Base-by-base conservation (phyloP, 2,888 invertebrate species). In the Meiosimyza decipiens region DNA sequence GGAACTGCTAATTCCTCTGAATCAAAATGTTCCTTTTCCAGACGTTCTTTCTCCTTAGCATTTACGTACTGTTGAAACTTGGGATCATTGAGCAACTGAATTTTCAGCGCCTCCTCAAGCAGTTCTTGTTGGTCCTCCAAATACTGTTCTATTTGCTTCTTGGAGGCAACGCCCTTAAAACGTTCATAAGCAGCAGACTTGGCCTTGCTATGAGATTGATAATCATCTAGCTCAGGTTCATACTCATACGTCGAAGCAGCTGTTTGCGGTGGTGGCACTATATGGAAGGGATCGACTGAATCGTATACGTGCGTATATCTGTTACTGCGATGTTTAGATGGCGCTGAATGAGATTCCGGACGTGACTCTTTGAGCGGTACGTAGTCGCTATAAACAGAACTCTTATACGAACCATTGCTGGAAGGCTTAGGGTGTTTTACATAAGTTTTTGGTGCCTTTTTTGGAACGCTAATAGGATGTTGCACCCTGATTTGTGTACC, bases 401-500 rank as follows among this genome's bases (percentile, higher is more conserved):
- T 71, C 68, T 80, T 81, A 55, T 78, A 80, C 0, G 81, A 7
- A 1, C 73, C 40, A 55, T 73, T 40, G 4, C 77, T 75, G 49
- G 79, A 6, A 16, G 79, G 79, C 49, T 83, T 84, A 7, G 77
- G 73, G n/a, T 75, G 74, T 33, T 77, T 73, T n/a, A 22, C 15
- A 52, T 63, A 18, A 2, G 60, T 28, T 12, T 12, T 12, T 0
- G 71, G 55, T 7, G 73, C 22, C 60, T 85, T 84, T 59, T 84
- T 84, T 16, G 85, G 82, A 28, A 78, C 76, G 3, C 81, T 79
- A 13, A 83, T 80, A 13, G 85, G 84, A 79, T 84, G 84, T 50
- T 82, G 85, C 0, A 85, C 85, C 2, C 83, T 80, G 54, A 85
- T 85, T 62, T 85, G 84, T 0, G 85, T 84, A 62, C 86, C 85